Conservation (phyloP, 2,797 vertebrate species). For the Hydrolagus colliei region DNA sequence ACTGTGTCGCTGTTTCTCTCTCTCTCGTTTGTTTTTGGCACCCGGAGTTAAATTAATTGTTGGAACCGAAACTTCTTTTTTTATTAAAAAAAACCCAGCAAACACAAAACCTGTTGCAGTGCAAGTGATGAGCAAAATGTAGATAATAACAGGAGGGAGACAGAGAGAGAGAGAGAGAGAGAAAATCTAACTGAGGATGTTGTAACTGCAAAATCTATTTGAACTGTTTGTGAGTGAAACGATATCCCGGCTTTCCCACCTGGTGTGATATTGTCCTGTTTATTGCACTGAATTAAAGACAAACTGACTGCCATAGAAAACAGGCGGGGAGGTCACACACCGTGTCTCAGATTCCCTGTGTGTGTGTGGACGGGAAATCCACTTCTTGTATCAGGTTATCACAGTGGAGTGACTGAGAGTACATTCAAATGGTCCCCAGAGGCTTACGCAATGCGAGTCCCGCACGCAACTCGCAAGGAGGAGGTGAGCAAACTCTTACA, state of each 20-base stretch:
- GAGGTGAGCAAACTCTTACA: neutral
- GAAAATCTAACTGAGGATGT: neutral
- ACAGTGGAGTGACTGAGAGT: neutral
- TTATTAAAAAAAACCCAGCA: too few species aligned
- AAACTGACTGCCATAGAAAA: neutral
- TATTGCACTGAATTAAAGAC: neutral
- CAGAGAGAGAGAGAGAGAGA: neutral
- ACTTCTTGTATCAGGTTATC: constrained; percentile 3
- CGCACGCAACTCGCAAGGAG: neutral
- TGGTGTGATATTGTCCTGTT: too few species aligned
- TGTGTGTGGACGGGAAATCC: neutral
- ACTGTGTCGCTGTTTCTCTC: too few species aligned
- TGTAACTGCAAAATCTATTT: neutral
- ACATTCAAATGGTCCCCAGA: neutral
- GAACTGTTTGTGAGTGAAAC: neutral
- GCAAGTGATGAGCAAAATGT: too few species aligned
- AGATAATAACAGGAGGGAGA: too few species aligned
- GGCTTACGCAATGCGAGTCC: neutral
- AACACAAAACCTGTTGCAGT: too few species aligned
- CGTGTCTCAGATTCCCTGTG: neutral
- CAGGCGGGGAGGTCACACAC: neutral
- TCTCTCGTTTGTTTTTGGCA: too few species aligned
- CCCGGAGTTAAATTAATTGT: too few species aligned
- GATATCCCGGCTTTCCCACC: too few species aligned
- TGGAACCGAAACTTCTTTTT: too few species aligned